Percentiles rank a stretch among this genome's conserved stretches.
phyloP scores from a whole-genome alignment of 2,797 vertebrate genomes.

The Rhinella marina region DNA sequence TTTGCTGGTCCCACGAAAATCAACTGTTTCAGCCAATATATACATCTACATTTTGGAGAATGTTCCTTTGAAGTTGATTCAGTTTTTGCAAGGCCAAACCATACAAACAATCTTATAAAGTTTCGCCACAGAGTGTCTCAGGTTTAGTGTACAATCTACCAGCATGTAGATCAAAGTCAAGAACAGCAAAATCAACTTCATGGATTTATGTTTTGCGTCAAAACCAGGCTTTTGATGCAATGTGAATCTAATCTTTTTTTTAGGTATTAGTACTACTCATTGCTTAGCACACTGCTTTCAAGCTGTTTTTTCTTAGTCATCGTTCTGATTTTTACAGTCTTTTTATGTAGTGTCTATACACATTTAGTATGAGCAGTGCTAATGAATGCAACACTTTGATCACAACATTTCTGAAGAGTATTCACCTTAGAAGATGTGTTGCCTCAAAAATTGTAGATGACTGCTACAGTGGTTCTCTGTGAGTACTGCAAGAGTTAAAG shows the following conservation, averaged over 20 bases:
- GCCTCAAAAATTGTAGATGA: neutral
- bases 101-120: too few relatives aligned
- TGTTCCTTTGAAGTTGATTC: too few relatives aligned
- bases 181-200: neutral
- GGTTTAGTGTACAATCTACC: neutral
- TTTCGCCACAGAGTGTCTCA: neutral
- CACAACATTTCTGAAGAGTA: neutral
- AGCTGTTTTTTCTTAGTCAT: neutral
- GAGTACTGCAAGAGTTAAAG: neutral
- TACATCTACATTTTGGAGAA: too few relatives aligned
- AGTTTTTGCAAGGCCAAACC: too few relatives aligned
- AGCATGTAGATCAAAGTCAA: neutral
- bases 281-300: too few relatives aligned
- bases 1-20: too few relatives aligned
- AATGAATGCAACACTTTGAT: neutral
- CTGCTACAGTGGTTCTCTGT: neutral
- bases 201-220: too few relatives aligned
- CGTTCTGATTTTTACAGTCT: neutral
- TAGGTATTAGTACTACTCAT: too few relatives aligned
- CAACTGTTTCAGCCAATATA: too few relatives aligned
- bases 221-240: too few relatives aligned
- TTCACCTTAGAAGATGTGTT: neutral
- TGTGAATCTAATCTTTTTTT: too few relatives aligned
- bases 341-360: neutral
- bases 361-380: neutral